phyloP scores from a whole-genome alignment of 2,113 vertebrate genomes.

The Alligator mississippiensis region DNA sequence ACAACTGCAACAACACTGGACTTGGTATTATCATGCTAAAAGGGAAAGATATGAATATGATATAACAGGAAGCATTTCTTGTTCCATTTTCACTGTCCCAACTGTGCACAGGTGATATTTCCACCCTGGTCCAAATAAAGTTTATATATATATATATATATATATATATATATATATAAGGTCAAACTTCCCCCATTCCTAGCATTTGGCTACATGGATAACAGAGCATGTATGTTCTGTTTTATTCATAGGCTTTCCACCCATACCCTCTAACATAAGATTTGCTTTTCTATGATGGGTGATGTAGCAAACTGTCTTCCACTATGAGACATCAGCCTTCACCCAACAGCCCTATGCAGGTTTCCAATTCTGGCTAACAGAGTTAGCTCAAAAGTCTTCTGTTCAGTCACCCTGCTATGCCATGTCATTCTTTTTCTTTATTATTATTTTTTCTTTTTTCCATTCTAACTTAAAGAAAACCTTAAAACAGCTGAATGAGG shows the following conservation, averaged over 20 bases:
- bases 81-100: not conserved
- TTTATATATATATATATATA: not conserved
- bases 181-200: not conserved
- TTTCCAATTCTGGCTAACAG: too few relatives aligned
- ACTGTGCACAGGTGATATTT: conserved; percentile 20
- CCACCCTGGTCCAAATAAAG: conserved; percentile 11
- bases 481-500: not conserved
- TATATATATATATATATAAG: not conserved
- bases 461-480: not conserved
- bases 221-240: not conserved
- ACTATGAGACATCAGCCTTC: too few relatives aligned
- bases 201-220: not conserved
- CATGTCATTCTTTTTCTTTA: not conserved
- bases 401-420: not conserved
- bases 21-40: not conserved
- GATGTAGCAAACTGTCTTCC: not conserved
- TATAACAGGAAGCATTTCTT: not conserved
- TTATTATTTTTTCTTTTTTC: too few relatives aligned
- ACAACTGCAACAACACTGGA: rapidly evolving
- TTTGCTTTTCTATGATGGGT: rapidly evolving
- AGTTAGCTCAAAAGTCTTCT: not conserved
- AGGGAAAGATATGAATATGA: not conserved
- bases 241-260: not conserved
- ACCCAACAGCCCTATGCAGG: not conserved
- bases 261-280: not conserved